Conservation (phyloP, 2,888 invertebrate species). For the Thecocarcelia acutangulata region DNA sequence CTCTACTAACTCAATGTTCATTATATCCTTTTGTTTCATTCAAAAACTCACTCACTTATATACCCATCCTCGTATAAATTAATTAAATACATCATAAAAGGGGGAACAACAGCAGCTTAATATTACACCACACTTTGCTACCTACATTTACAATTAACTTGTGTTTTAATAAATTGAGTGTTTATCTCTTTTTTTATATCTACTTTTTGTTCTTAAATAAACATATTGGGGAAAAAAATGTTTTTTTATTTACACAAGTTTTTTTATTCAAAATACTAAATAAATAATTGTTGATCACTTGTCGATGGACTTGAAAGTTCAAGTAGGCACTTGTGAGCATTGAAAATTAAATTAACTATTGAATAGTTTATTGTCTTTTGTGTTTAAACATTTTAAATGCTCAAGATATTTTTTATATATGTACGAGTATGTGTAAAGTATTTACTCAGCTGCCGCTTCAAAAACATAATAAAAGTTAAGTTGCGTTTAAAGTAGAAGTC, state of each 20-base stretch:
- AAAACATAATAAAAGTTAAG: constrained; percentile 16
- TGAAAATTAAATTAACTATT: constrained; percentile 18
- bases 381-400: constrained; percentile 1
- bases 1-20: too few species aligned
- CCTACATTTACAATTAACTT: too few species aligned
- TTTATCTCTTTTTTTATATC: constrained; percentile 20
- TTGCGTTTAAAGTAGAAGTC: too few species aligned
- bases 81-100: too few species aligned
- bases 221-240: not conserved
- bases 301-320: constrained; percentile 9
- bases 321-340: not conserved
- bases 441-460: constrained; percentile 55
- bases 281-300: constrained; percentile 31
- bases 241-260: constrained; percentile 43
- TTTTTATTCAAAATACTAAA: constrained; percentile 47
- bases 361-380: constrained; percentile 6
- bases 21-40: too few species aligned
- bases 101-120: too few species aligned
- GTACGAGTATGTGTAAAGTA: too few species aligned
- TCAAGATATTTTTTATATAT: too few species aligned
- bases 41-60: too few species aligned
- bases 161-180: too few species aligned
- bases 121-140: too few species aligned
- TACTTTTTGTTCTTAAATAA: not conserved
- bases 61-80: too few species aligned